These are phyloP conservation scores for Argyra leucocephala DNA, from an alignment of 2,888 invertebrate genomes.

Conservation along the genomic window DNA sequence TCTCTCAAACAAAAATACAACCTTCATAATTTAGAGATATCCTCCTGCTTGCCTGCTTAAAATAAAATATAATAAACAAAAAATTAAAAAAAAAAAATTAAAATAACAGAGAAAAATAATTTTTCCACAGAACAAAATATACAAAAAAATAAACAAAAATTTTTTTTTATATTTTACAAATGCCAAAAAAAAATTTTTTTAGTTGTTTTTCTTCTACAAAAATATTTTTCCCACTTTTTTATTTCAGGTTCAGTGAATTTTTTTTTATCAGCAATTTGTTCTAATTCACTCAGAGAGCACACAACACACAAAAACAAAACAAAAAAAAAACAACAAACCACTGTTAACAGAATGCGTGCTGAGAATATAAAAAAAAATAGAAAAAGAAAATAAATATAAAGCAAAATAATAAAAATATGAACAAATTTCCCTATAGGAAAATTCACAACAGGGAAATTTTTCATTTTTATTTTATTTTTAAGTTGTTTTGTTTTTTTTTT, in stretches of 20 bases:
- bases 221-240: not conserved
- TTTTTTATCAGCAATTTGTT: conserved; percentile 4
- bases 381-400: not conserved
- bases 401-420: not conserved
- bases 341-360: not conserved
- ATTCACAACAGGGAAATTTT: not conserved
- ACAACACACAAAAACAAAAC: too few relatives aligned
- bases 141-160: too few relatives aligned
- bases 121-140: too few relatives aligned
- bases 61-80: too few relatives aligned
- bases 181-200: too few relatives aligned
- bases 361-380: not conserved
- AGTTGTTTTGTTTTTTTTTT: not conserved
- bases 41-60: too few relatives aligned
- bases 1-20: too few relatives aligned
- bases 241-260: not conserved
- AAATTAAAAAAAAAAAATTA: too few relatives aligned
- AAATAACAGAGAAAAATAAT: too few relatives aligned
- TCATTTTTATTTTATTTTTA: not conserved
- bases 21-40: too few relatives aligned
- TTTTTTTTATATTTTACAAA: too few relatives aligned
- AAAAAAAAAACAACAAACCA: not conserved
- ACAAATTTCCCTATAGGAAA: not conserved
- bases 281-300: not conserved
- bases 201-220: not conserved